phyloP scores from a whole-genome alignment of 2,113 vertebrate genomes.

The Larimichthys crocea region DNA sequence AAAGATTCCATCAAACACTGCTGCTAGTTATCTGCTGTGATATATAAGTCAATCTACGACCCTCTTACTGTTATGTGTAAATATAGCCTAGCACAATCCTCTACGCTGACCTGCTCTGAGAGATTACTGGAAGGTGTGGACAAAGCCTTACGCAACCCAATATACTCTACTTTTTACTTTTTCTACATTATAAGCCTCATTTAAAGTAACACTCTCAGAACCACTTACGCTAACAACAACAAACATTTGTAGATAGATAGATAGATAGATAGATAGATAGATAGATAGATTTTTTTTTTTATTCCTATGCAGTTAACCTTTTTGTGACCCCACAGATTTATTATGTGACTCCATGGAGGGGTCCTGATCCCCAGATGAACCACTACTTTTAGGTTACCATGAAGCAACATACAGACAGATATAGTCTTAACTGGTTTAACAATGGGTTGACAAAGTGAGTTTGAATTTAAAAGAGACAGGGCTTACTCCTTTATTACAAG shows the following conservation, averaged over 20 bases:
- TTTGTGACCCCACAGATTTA: too few relatives aligned
- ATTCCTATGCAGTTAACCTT: too few relatives aligned
- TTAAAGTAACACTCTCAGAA: not conserved
- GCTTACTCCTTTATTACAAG: not conserved
- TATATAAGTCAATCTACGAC: conserved; percentile 37
- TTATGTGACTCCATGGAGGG: too few relatives aligned
- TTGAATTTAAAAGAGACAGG: not conserved
- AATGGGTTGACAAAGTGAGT: not conserved
- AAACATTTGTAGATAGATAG: not conserved
- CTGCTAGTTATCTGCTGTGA: not conserved
- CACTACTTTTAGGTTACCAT: not conserved
- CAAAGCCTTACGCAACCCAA: conserved; percentile 54
- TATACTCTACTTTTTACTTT: not conserved
- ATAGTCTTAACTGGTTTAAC: not conserved
- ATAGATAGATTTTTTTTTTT: too few relatives aligned
- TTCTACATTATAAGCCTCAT: not conserved
- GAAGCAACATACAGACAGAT: not conserved
- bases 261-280: too few relatives aligned
- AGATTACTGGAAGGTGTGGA: conserved; percentile 70
- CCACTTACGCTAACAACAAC: not conserved
- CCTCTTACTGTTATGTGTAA: conserved; percentile 62
- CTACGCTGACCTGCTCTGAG: conserved; percentile 55
- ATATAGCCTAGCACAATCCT: conserved; percentile 68
- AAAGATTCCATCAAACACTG: conserved; percentile 6
- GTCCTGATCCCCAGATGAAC: not conserved